Conservation (phyloP, 2,113 vertebrate species). For the Phoenicopterus ruber region DNA sequence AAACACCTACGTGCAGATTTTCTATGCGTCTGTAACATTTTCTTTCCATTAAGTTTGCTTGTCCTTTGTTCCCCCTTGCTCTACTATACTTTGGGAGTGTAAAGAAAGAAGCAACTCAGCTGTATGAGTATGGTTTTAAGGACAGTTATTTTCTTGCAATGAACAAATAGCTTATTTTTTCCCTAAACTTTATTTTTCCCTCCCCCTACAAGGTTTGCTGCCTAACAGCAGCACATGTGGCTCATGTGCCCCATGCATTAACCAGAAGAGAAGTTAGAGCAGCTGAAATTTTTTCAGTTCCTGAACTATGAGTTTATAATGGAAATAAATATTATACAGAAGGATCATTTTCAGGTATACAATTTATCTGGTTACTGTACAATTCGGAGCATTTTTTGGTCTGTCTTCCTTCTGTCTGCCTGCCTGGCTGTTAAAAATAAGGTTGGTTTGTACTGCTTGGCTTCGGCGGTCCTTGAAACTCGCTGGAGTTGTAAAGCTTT, state of each 20-base stretch:
- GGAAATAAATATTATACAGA: not conserved
- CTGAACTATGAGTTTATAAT: not conserved
- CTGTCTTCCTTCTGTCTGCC: not conserved
- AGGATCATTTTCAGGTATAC: not conserved
- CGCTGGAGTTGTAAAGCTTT: conserved; percentile 81
- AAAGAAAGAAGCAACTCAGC: not conserved
- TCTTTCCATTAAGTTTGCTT: not conserved
- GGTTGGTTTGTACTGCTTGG: conserved; percentile 67
- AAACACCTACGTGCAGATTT: not conserved
- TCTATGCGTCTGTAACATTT: not conserved
- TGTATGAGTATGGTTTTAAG: not conserved
- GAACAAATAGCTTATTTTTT: not conserved
- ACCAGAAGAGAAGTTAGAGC: not conserved
- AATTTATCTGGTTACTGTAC: not conserved
- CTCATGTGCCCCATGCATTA: not conserved
- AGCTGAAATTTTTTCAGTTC: not conserved
- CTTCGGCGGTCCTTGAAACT: conserved; percentile 80
- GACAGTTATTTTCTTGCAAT: not conserved
- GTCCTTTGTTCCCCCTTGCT: accelerated
- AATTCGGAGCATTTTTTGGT: not conserved
- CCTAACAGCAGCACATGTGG: not conserved
- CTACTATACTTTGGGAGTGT: not conserved
- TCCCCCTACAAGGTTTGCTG: not conserved
- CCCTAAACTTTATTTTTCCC: not conserved
- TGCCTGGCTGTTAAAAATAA: not conserved